Base-by-base conservation (phyloP, 2,797 vertebrate species). In the Astyanax mexicanus region DNA sequence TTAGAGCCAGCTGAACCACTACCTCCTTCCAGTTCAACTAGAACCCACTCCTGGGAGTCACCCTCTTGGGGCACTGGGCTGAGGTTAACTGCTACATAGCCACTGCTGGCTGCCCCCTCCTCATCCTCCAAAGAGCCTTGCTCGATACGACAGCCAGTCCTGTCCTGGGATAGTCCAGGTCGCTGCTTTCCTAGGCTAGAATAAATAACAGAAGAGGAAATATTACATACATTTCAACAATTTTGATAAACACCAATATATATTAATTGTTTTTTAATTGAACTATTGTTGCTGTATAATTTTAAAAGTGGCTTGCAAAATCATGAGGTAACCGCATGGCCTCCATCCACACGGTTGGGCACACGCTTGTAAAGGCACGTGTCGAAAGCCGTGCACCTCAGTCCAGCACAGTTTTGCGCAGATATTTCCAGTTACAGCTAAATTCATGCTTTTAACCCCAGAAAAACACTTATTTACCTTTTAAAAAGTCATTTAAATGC, bases 1-100 rank as follows among this genome's bases (percentile, higher is more conserved):
- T 94, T 97, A 73, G 94, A 91, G 77, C 93, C 94, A 83, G 92
- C 95, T 35, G 94, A 95, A 11, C 82, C 92, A 64, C 90, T 93
- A 83, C 93, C 96, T 44, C 92, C 93, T 78, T 98, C 96, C 35
- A 98, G 92, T 86, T 98, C 97, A 85, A 99, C 94, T 90, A 98
- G 94, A 82, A 98, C 96, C 97, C 97, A 98, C 83, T 98, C 98
- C 87, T 96, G 98, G 73, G 96, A 97, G 90, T 97, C 96, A 57
- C 94, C 91, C 60, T 98, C 96, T 76, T 96, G 96, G 70, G 94
- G 95, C 61, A 93, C 94, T 29, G 96, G 97, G 84, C 93, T 97
- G 85, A 97, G 89, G 85, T 97, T 97, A 51, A 98, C 94, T 0
- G 97, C 96, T 81, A 98, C 93, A 73, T 96, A 98, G 74, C 96